These are phyloP conservation scores for Malthinus flaveolus DNA, from an alignment of 2,888 invertebrate species.

Conservation along the genomic window DNA sequence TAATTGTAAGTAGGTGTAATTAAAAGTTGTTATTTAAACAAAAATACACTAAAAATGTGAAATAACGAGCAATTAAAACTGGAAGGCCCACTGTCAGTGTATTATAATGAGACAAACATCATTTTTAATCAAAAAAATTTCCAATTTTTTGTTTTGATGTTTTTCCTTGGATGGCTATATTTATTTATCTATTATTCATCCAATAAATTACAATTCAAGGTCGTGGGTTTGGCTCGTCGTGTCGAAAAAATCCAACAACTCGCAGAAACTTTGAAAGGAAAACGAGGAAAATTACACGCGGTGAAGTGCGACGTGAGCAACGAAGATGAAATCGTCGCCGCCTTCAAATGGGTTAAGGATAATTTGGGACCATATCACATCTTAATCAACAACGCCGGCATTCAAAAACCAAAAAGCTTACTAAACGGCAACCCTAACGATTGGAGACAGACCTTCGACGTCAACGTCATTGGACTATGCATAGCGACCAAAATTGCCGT, in stretches of 20 bases:
- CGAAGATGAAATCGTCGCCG: conserved; percentile 8
- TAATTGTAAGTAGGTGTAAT: background rate
- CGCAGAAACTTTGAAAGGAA: background rate
- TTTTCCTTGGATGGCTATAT: no score
- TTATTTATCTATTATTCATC: no score
- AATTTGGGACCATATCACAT: background rate
- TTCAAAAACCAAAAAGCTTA: background rate
- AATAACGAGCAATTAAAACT: no score
- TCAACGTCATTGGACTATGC: background rate
- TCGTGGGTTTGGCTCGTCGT: conserved; percentile 12
- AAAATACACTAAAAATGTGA: no score
- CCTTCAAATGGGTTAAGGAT: conserved; percentile 5
- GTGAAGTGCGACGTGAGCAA: conserved; percentile 9
- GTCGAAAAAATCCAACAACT: conserved; percentile 11
- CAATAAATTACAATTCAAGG: background rate
- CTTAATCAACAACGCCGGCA: conserved; percentile 8
- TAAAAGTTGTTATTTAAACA: no score
- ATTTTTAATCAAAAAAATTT: no score
- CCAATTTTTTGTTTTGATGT: no score
- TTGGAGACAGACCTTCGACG: conserved; percentile 3
- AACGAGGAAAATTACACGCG: conserved; percentile 4
- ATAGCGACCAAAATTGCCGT: conserved; percentile 1
- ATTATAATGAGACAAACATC: no score
- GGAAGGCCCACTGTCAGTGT: no score
- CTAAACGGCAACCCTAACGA: background rate